These are phyloP conservation scores for Stratiomys singularior DNA, from an alignment of 2,888 invertebrate genomes.

Conservation along the genomic window DNA sequence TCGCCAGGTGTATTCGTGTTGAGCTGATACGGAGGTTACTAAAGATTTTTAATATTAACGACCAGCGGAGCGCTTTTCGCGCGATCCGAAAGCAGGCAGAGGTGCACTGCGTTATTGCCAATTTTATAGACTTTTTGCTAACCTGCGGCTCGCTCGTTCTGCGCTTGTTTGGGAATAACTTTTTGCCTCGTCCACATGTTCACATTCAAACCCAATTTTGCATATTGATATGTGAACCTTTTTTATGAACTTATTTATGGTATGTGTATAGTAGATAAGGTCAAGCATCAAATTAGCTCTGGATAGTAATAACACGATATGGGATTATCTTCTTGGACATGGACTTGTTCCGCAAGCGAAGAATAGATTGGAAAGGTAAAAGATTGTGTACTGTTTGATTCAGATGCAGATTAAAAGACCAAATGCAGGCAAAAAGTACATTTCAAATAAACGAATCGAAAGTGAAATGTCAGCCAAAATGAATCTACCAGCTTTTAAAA, in stretches of 20 bases:
- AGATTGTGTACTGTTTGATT: too few relatives aligned
- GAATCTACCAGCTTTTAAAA: too few relatives aligned
- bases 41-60: not conserved
- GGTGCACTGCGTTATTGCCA: constrained; percentile 32
- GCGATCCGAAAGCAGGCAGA: constrained; percentile 26
- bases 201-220: not conserved
- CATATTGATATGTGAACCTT: constrained; percentile 17
- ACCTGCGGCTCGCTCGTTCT: too few relatives aligned
- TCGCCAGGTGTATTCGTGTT: not conserved
- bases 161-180: too few relatives aligned
- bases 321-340: too few relatives aligned
- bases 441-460: too few relatives aligned
- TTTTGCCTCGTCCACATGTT: not conserved
- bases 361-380: too few relatives aligned
- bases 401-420: too few relatives aligned
- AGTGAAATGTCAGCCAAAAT: too few relatives aligned
- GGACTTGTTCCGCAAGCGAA: too few relatives aligned
- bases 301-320: not conserved
- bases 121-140: not conserved
- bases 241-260: not conserved
- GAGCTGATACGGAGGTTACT: not conserved
- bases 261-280: constrained; percentile 21
- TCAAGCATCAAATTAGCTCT: not conserved
- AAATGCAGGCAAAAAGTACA: too few relatives aligned
- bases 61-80: not conserved